Evolutionary conservation across 2,797 vertebrate genomes (phyloP).

Genomic region (Sebastes matsubarae): DNA sequence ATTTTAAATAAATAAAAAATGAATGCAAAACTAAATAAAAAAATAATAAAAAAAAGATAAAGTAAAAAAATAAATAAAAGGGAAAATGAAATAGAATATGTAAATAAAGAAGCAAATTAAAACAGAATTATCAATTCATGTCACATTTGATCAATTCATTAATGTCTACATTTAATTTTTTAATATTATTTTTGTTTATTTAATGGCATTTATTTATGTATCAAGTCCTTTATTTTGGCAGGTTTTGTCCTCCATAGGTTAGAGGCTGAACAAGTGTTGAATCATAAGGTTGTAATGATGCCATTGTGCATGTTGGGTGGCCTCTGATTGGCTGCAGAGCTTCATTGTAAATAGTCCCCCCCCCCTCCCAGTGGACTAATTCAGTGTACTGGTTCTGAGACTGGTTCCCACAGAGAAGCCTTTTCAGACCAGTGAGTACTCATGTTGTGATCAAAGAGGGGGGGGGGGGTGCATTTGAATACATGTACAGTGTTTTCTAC

Average conservation of each 20-base stretch:
- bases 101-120: neutral
- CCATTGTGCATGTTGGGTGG: neutral
- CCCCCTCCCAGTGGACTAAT: neutral
- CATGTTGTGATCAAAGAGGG: conserved; percentile 16
- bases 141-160: neutral
- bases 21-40: neutral
- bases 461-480: conserved; percentile 32
- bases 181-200: neutral
- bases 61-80: neutral
- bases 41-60: neutral
- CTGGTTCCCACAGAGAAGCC: conserved; percentile 25
- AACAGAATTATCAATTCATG: neutral
- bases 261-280: neutral
- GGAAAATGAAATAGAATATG: neutral
- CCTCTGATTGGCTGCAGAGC: neutral
- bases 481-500: conserved; percentile 33
- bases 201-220: neutral
- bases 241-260: neutral
- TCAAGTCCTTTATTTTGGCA: neutral
- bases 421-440: conserved; percentile 19
- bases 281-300: too few species aligned
- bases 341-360: conserved; percentile 21
- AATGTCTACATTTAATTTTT: neutral
- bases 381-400: neutral
- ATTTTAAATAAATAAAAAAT: too few species aligned